Evolutionary conservation across 1,140 invertebrate genomes (phyloP).

Genomic region (Pantala flavescens): DNA sequence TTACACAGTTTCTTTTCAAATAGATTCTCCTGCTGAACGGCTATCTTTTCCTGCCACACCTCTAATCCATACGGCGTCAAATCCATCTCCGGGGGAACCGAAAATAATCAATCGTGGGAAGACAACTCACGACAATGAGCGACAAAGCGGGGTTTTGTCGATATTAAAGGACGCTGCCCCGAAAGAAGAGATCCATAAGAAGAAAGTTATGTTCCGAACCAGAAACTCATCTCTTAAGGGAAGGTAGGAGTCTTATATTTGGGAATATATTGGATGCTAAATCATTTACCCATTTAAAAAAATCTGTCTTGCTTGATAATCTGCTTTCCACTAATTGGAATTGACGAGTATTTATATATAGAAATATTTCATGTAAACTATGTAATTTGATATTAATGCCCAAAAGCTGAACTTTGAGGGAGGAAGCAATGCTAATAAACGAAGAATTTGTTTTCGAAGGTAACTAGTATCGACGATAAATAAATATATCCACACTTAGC

Average conservation of each 20-base stretch:
- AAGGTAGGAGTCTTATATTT: neutral
- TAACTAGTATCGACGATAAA: too few relatives aligned
- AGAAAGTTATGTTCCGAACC: neutral
- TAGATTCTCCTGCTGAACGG: neutral
- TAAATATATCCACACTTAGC: too few relatives aligned
- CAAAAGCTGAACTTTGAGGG: too few relatives aligned
- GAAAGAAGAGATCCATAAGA: neutral
- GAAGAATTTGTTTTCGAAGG: too few relatives aligned
- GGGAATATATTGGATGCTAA: neutral
- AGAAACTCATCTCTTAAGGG: neutral
- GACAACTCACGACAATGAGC: neutral
- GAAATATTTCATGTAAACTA: too few relatives aligned
- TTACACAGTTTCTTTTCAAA: neutral
- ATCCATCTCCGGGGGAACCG: neutral
- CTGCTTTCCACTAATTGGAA: too few relatives aligned
- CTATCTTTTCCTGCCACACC: neutral
- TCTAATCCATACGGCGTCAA: neutral
- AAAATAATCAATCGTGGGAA: neutral
- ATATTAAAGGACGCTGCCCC: neutral
- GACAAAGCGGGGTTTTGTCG: neutral
- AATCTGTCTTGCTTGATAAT: too few relatives aligned
- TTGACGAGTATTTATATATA: too few relatives aligned
- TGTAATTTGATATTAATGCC: too few relatives aligned
- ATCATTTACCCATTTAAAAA: too few relatives aligned
- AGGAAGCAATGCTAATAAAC: too few relatives aligned